phyloP scores from a whole-genome alignment of 2,113 vertebrate species.

The Arothron firmamentum region DNA sequence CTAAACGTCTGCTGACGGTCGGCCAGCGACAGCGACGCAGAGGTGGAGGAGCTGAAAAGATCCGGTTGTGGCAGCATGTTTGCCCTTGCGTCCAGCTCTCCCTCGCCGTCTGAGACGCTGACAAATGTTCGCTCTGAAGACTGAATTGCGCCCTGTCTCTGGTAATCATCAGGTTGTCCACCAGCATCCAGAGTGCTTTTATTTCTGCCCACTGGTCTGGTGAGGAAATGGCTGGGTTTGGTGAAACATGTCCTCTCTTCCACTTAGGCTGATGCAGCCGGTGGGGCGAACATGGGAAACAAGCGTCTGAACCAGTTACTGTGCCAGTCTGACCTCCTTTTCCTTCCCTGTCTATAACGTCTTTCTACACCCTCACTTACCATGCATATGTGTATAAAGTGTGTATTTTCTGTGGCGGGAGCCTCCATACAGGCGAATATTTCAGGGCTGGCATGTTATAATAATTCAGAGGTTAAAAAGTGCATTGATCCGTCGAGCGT shows the following conservation, averaged over 20 bases:
- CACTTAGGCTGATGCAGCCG: conserved; percentile 44
- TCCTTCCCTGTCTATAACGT: background rate
- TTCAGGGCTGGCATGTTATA: conserved; percentile 55
- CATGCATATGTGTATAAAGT: too few species aligned
- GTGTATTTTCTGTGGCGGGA: conserved; percentile 18
- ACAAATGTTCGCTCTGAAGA: conserved; percentile 68
- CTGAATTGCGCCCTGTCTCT: conserved; percentile 74
- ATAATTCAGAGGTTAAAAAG: conserved; percentile 71
- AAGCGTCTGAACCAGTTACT: conserved; percentile 50
- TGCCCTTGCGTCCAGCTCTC: conserved; percentile 47
- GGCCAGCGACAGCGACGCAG: conserved; percentile 14
- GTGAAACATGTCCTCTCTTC: conserved; percentile 33
- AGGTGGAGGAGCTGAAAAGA: conserved; percentile 20
- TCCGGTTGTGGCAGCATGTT: conserved; percentile 47
- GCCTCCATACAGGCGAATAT: conserved; percentile 45
- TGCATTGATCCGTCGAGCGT: conserved; percentile 66
- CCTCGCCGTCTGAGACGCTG: conserved; percentile 59
- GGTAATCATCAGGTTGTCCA: conserved; percentile 75
- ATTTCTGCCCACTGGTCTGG: conserved; percentile 74
- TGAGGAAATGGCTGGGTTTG: conserved; percentile 63
- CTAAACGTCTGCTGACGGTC: conserved; percentile 38
- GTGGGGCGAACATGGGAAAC: conserved; percentile 40
- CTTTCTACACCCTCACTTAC: too few species aligned
- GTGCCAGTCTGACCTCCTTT: background rate
- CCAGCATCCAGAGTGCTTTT: conserved; percentile 68